Conservation (phyloP, 2,113 vertebrate species). For the Smithornis capensis region DNA sequence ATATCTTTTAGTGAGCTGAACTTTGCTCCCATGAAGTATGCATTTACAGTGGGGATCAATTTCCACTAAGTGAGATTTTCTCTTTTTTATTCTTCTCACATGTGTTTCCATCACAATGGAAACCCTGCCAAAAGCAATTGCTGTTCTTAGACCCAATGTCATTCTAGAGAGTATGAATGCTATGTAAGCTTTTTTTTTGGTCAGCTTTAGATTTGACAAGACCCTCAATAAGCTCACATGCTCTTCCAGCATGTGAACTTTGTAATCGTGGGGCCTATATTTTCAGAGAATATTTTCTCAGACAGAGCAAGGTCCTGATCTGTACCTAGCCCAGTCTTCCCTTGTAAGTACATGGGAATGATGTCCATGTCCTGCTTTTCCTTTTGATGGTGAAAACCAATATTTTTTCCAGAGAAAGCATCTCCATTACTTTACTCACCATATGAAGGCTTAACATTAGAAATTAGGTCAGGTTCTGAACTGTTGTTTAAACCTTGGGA, state of each 20-base stretch:
- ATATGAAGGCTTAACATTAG: background rate
- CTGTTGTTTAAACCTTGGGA: background rate
- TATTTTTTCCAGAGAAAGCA: background rate
- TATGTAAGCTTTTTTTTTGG: background rate
- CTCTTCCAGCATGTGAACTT: background rate
- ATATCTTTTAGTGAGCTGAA: background rate
- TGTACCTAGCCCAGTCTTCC: background rate
- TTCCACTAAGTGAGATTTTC: background rate
- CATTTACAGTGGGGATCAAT: background rate
- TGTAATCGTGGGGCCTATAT: background rate
- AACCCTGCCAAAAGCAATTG: background rate
- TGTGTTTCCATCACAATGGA: background rate
- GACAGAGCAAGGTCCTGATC: background rate
- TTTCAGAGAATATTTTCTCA: background rate
- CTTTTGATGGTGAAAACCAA: background rate
- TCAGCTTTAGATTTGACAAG: background rate
- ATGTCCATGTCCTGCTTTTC: background rate
- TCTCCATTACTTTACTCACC: background rate
- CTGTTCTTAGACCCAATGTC: background rate
- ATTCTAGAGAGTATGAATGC: background rate
- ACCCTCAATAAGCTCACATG: background rate
- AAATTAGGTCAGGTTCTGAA: background rate
- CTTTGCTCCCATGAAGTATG: background rate
- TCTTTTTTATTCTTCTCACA: background rate
- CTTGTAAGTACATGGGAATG: background rate